phyloP scores from a whole-genome alignment of 1,140 invertebrate species.

The Papilio polytes region DNA sequence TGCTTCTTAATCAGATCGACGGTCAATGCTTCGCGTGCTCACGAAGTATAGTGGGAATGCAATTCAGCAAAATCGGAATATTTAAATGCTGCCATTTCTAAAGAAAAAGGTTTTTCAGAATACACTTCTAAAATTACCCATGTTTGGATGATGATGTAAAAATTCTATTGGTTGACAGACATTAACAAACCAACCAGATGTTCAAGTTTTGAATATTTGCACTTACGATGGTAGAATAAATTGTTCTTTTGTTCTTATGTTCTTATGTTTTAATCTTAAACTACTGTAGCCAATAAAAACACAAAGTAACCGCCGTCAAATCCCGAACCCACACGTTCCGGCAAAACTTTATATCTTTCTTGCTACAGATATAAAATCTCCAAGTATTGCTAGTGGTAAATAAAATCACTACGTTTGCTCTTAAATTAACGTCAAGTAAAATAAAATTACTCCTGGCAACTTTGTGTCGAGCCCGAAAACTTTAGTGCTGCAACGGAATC shows the following conservation, averaged over 20 bases:
- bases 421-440: conserved; percentile 34
- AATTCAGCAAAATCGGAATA: conserved; percentile 14
- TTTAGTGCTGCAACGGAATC: conserved; percentile 14
- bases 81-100: conserved; percentile 1
- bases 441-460: conserved; percentile 27
- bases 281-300: not conserved
- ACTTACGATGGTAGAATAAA: not conserved
- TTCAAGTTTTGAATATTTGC: not conserved
- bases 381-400: conserved; percentile 5
- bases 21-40: not conserved
- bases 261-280: not conserved
- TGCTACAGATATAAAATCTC: conserved; percentile 26
- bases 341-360: conserved; percentile 25
- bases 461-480: conserved; percentile 19
- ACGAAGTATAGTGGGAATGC: conserved; percentile 17
- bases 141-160: not conserved
- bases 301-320: conserved; percentile 13
- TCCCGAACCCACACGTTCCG: conserved; percentile 17
- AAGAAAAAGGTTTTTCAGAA: not conserved
- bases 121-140: not conserved
- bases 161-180: not conserved
- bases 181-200: not conserved
- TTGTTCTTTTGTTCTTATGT: not conserved
- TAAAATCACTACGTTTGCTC: conserved; percentile 36
- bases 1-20: conserved; percentile 35